Conservation (phyloP, 2,888 invertebrate species). For the Pediacus dermestoides region DNA sequence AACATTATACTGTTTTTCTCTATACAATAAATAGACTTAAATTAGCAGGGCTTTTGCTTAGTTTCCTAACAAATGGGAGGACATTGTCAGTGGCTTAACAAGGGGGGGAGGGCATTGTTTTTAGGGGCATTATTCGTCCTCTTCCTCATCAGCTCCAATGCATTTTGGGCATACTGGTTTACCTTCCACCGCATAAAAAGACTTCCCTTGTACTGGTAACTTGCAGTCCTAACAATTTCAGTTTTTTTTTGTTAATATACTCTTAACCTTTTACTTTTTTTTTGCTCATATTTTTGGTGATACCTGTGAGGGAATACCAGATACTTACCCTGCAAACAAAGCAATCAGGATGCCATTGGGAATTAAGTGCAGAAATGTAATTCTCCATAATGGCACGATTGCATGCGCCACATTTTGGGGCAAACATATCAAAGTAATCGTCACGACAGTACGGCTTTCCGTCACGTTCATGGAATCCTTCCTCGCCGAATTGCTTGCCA, state of each 20-base stretch:
- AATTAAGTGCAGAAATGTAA: constrained; percentile 95
- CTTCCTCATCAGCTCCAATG: constrained; percentile 88
- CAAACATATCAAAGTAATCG: constrained; percentile 97
- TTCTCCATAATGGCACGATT: constrained; percentile 95
- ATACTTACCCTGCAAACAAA: constrained; percentile 95
- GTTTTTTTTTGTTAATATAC: not conserved
- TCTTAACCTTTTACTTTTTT: constrained; percentile 3
- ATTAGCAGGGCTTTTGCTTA: constrained; percentile 25
- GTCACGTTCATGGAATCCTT: constrained; percentile 95
- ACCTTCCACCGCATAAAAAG: constrained; percentile 96
- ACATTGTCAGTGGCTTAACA: constrained; percentile 39
- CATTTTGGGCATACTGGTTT: constrained; percentile 93
- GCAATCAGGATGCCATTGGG: constrained; percentile 98
- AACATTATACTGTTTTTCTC: constrained; percentile 45
- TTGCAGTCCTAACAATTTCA: constrained; percentile 78
- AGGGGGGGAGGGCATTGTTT: constrained; percentile 19
- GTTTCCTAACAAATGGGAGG: too few relatives aligned
- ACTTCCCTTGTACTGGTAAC: constrained; percentile 87
- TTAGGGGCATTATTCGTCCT: constrained; percentile 51
- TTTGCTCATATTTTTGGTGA: too few relatives aligned
- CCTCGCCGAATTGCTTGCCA: constrained; percentile 94
- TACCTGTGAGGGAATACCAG: not conserved
- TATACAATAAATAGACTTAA: constrained; percentile 49
- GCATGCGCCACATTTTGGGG: constrained; percentile 97
- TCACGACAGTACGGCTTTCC: constrained; percentile 94